Conservation (phyloP, 37 sponge, comb jelly and placozoan species). For the Ianthella basta region DNA sequence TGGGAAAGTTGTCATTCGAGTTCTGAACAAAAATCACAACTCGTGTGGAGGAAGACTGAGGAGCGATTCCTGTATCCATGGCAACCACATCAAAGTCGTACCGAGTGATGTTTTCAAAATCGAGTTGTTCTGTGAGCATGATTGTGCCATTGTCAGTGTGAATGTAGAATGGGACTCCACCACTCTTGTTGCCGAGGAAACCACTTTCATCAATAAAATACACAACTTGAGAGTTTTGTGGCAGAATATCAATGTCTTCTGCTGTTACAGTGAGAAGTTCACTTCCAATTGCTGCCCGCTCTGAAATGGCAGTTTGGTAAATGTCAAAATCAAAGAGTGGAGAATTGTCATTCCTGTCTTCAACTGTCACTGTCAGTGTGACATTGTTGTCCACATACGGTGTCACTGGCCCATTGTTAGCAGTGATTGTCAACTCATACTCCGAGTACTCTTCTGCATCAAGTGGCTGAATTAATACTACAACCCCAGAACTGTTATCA, state of each 20-base stretch:
- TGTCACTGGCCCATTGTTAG: neutral
- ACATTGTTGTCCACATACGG: slow-evolving; percentile 5
- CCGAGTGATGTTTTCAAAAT: slow-evolving; percentile 8
- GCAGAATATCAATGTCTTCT: slow-evolving; percentile 6
- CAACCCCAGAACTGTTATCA: slow-evolving; percentile 43
- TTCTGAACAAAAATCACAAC: slow-evolving; percentile 52
- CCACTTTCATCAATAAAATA: slow-evolving; percentile 1
- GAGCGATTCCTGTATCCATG: slow-evolving; percentile 25
- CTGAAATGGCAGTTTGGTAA: slow-evolving; percentile 11
- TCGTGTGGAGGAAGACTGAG: neutral
- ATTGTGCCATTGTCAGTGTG: slow-evolving; percentile 18
- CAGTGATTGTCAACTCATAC: slow-evolving; percentile 31
- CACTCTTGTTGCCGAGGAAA: neutral
- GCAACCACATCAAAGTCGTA: slow-evolving; percentile 24
- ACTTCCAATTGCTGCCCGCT: slow-evolving; percentile 2
- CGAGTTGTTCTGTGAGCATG: neutral
- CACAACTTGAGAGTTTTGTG: neutral
- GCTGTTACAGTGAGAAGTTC: neutral
- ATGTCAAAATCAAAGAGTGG: slow-evolving; percentile 9
- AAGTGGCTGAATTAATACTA: slow-evolving; percentile 23
- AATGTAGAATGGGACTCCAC: neutral
- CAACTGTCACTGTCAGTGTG: slow-evolving; percentile 2
- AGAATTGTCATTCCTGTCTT: slow-evolving; percentile 41
- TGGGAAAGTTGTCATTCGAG: slow-evolving; percentile 64
- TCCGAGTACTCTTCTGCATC: slow-evolving; percentile 24